phyloP scores from a whole-genome alignment of 2,113 vertebrate species.

The Aphyosemion australe region DNA sequence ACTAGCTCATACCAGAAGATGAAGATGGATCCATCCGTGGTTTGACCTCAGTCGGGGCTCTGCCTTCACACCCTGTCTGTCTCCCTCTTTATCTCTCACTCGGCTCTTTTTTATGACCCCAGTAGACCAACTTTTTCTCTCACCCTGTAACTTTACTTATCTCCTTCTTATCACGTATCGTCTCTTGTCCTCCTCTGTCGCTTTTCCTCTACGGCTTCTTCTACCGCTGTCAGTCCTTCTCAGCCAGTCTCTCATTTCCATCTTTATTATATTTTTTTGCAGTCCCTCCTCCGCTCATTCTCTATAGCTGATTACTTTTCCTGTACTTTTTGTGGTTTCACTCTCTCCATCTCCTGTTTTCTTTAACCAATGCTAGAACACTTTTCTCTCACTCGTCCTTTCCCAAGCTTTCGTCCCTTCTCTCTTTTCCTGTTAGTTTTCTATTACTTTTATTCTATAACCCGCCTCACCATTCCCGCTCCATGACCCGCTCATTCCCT shows the following conservation, averaged over 20 bases:
- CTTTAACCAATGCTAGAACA: conserved; percentile 19
- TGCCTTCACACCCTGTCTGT: conserved; percentile 42
- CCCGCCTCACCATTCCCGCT: conserved; percentile 49
- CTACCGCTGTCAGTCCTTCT: conserved; percentile 25
- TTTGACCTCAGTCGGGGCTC: conserved; percentile 59
- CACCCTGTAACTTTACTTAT: conserved; percentile 29
- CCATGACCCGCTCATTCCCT: conserved; percentile 49
- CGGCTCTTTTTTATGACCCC: conserved; percentile 43
- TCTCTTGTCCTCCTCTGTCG: conserved; percentile 39
- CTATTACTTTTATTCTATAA: conserved; percentile 54
- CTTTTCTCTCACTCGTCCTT: conserved; percentile 26
- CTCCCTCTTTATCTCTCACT: conserved; percentile 43
- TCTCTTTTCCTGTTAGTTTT: conserved; percentile 44
- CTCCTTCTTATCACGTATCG: conserved; percentile 38
- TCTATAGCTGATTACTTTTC: conserved; percentile 48
- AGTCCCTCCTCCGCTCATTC: conserved; percentile 44
- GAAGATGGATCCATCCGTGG: conserved; percentile 62
- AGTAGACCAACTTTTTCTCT: conserved; percentile 36
- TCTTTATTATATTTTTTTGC: conserved; percentile 37
- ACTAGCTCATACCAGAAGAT: conserved; percentile 59
- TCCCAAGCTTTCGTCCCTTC: conserved; percentile 21
- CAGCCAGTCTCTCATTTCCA: conserved; percentile 39
- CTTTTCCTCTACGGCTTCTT: conserved; percentile 31
- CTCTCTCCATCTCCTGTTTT: conserved; percentile 47
- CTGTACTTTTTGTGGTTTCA: conserved; percentile 41